Percentiles rank a stretch among this genome's conserved stretches.
Conservation (phyloP, 2,888 invertebrate species). For the Polylopha cassiicola region DNA sequence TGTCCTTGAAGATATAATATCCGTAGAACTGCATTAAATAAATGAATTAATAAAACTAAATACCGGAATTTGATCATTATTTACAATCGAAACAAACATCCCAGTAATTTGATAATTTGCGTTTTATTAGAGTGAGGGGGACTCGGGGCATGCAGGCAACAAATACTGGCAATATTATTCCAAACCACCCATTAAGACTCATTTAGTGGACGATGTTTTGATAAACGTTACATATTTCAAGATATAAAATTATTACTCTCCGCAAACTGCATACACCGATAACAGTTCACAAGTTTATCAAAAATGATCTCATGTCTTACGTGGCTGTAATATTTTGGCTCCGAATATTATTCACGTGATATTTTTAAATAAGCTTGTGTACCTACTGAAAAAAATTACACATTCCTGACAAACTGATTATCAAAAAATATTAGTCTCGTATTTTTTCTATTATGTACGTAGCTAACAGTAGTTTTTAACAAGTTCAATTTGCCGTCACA, state of each 20-base stretch:
- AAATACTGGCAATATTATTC: not conserved
- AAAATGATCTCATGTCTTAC: slow-evolving; percentile 27
- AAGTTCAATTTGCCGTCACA: no score
- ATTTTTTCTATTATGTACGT: no score
- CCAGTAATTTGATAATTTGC: slow-evolving; percentile 40
- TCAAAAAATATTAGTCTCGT: no score
- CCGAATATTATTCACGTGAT: slow-evolving; percentile 18
- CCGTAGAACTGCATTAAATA: slow-evolving; percentile 22
- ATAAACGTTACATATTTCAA: no score
- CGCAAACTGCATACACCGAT: no score
- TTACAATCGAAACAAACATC: slow-evolving; percentile 32
- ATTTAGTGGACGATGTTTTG: no score
- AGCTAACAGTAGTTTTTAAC: no score
- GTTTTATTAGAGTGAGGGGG: slow-evolving; percentile 35
- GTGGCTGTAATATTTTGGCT: slow-evolving; percentile 16
- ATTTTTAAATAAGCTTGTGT: slow-evolving; percentile 12
- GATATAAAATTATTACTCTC: no score
- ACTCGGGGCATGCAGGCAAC: not conserved
- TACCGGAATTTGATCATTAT: slow-evolving; percentile 26
- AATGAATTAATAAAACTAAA: slow-evolving; percentile 28
- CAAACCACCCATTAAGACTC: slow-evolving; percentile 10
- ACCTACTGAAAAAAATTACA: no score
- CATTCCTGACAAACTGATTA: no score
- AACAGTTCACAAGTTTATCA: slow-evolving; percentile 53
- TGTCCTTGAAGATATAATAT: no score